These are phyloP conservation scores for Gulo gulo DNA, from an alignment of 2,113 vertebrate genomes.

Conservation along the genomic window DNA sequence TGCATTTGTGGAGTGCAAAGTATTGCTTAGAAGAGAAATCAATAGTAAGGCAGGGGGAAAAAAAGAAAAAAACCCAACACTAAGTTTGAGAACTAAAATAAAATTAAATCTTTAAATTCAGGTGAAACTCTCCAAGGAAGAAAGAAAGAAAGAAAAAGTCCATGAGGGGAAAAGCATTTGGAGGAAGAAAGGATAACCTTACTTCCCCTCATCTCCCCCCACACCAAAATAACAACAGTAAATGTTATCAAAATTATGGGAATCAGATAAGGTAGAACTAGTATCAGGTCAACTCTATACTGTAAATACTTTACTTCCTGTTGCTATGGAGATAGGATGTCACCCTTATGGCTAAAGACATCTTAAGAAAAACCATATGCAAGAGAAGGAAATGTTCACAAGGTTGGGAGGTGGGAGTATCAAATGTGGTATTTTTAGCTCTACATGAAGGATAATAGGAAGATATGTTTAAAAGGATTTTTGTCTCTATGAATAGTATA, in stretches of 20 bases:
- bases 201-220: fast-evolving
- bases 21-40: not conserved
- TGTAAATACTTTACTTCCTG: not conserved
- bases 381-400: not conserved
- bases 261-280: not conserved
- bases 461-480: not conserved
- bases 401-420: too few species aligned
- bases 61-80: not conserved
- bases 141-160: not conserved
- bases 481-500: not conserved
- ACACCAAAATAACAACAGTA: not conserved
- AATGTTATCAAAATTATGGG: not conserved
- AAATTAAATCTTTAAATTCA: conserved; percentile 38
- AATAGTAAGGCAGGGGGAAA: not conserved
- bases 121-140: not conserved
- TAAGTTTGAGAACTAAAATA: not conserved
- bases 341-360: not conserved
- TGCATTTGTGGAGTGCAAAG: not conserved
- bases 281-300: not conserved
- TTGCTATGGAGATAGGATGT: not conserved
- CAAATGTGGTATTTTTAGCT: not conserved
- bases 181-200: not conserved
- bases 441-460: not conserved
- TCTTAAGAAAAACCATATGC: not conserved
- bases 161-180: not conserved